Evolutionary conservation across 2,888 invertebrate genomes (phyloP).

Genomic region (Nycteola revayana): DNA sequence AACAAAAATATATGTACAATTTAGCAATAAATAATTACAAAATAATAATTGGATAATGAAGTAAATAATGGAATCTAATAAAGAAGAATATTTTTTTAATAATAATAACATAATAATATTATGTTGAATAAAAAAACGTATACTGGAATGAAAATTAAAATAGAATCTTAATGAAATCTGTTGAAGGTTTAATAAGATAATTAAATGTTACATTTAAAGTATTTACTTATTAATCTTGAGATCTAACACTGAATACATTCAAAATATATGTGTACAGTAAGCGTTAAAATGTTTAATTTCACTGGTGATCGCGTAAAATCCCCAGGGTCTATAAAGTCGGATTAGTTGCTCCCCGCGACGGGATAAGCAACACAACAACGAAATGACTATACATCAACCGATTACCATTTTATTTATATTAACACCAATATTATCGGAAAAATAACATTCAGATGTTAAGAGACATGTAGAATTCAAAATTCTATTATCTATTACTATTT

Average conservation of each 20-base stretch:
- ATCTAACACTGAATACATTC: slow-evolving; percentile 36
- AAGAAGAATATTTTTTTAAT: slow-evolving; percentile 38
- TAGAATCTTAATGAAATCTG: slow-evolving; percentile 24
- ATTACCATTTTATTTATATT: slow-evolving; percentile 9
- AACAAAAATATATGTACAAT: slow-evolving; percentile 80
- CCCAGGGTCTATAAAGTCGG: too few species aligned
- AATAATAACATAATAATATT: slow-evolving; percentile 5
- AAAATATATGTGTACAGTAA: slow-evolving; percentile 28
- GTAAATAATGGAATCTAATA: slow-evolving; percentile 50
- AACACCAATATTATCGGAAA: neutral
- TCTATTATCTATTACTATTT: too few species aligned
- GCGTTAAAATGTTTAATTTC: neutral
- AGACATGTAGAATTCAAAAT: too few species aligned
- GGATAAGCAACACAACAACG: slow-evolving; percentile 10
- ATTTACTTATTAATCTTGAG: slow-evolving; percentile 35
- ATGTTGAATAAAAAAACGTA: slow-evolving; percentile 38
- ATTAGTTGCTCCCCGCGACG: too few species aligned
- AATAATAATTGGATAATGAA: slow-evolving; percentile 47
- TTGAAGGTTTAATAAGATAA: slow-evolving; percentile 25
- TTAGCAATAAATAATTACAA: slow-evolving; percentile 78
- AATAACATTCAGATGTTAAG: too few species aligned
- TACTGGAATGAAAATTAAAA: slow-evolving; percentile 56
- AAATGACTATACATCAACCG: slow-evolving; percentile 1
- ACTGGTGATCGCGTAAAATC: too few species aligned
- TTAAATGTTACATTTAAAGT: slow-evolving; percentile 28